Conservation (phyloP, 2,113 vertebrate species). For the Phrynosoma blainvillii region DNA sequence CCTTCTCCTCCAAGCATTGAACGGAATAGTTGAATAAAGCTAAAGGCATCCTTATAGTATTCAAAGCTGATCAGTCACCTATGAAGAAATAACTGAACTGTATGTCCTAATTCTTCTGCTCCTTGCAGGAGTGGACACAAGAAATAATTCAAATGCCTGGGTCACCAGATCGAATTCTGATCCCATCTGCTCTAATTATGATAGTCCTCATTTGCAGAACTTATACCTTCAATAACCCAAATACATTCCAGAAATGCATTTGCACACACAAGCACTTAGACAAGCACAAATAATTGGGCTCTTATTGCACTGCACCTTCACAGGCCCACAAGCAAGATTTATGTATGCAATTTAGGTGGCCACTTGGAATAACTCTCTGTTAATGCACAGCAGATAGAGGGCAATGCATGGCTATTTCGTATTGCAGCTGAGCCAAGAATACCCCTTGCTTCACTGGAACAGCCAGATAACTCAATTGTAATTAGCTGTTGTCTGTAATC, state of each 20-base stretch:
- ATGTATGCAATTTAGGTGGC: background rate
- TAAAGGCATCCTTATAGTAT: background rate
- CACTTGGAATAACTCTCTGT: background rate
- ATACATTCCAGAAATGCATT: conserved; percentile 8
- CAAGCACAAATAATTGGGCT: background rate
- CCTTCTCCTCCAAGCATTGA: background rate
- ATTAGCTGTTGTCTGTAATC: conserved; percentile 17
- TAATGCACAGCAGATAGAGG: background rate
- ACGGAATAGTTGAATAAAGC: background rate
- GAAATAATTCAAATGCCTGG: background rate
- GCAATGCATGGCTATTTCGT: conserved; percentile 17
- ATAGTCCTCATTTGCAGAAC: background rate
- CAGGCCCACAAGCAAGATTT: background rate
- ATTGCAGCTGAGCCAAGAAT: background rate
- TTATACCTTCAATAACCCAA: background rate
- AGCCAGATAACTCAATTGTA: conserved; percentile 1
- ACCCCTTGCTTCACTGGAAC: background rate
- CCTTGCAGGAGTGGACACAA: background rate
- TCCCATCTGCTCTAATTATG: background rate
- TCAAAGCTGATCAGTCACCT: background rate
- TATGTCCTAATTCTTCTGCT: background rate
- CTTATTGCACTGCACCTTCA: conserved; percentile 7
- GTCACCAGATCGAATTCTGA: background rate
- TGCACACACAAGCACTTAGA: background rate
- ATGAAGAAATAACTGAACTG: background rate